Evolutionary conservation across 2,797 vertebrate genomes (phyloP), one percentile per base, ranked within the genome.

Genomic region (Pagetopsis macropterus): DNA sequence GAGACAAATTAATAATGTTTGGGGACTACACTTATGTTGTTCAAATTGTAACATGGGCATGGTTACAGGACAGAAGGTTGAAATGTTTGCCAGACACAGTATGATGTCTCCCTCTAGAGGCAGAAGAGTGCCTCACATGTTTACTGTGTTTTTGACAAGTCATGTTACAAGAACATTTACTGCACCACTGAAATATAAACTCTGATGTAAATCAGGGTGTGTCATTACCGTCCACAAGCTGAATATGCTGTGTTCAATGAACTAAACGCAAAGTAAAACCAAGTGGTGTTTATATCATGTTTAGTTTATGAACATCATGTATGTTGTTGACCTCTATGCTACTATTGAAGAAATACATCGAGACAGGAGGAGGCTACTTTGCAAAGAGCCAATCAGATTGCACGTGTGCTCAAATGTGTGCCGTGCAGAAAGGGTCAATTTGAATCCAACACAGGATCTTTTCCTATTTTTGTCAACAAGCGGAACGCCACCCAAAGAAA

Each of bases 91-190:
- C 33, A 33, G 13, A 17, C 11, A 16, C 31, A n/a, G 63, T 61
- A 3, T 12, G 19, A 72, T 15, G 55, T 61, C 50, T 0, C 50
- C 75, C 59, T 65, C 82, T 62, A 65, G 40, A 61, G 78, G 64
- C 45, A 44, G 14, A 17, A 21, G 4, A 33, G 37, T 0, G 8
- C n/a, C 0, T 57, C 33, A 21, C 63, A 43, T 16, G 40, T 73
- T 46, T 12, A 17, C 21, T 50, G 1, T 50, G 23, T 2, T 21
- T 1, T 40, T 1, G 0, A 3, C 27, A 21, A 9, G n/a, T 15
- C 16, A n/a, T 7, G 37, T 37, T 2, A 37, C 17, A 45, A 19
- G 15, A 43, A n/a, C 27, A 52, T 13, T 3, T 4, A 19, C 41
- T 45, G 12, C 13, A 37, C 21, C 63, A 43, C 49, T 50, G 40